Percentiles rank a stretch among this genome's conserved stretches.
phyloP scores from a whole-genome alignment of 2,113 vertebrate species.

The Myrmecophaga tridactyla region DNA sequence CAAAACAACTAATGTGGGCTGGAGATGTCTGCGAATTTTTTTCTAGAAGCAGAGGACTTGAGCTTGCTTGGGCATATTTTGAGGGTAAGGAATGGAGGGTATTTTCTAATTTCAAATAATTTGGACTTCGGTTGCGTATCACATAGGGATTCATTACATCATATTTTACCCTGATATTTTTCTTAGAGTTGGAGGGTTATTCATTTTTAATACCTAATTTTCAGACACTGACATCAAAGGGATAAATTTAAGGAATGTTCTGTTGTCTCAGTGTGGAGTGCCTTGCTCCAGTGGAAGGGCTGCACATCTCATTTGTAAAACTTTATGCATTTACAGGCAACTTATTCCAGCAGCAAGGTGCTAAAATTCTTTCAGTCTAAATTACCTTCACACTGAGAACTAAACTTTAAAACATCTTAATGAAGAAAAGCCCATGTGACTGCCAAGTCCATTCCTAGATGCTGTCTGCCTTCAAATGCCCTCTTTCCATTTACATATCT shows the following conservation, averaged over 20 bases:
- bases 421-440: slow-evolving; percentile 75
- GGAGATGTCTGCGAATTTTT: slow-evolving; percentile 22
- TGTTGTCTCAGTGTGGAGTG: slow-evolving; percentile 39
- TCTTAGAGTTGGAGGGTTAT: slow-evolving; percentile 59
- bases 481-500: slow-evolving; percentile 69
- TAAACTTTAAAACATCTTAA: slow-evolving; percentile 77
- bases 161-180: slow-evolving; percentile 77
- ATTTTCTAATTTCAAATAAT: slow-evolving; percentile 72
- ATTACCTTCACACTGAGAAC: slow-evolving; percentile 74
- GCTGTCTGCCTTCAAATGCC: slow-evolving; percentile 68
- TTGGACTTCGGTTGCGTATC: slow-evolving; percentile 74
- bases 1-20: background rate
- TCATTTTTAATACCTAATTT: slow-evolving; percentile 78
- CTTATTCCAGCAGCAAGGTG: slow-evolving; percentile 66
- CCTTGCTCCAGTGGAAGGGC: slow-evolving; percentile 38
- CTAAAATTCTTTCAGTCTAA: slow-evolving; percentile 77
- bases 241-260: slow-evolving; percentile 59
- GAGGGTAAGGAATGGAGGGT: slow-evolving; percentile 19
- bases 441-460: slow-evolving; percentile 45
- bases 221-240: slow-evolving; percentile 70
- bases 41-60: background rate
- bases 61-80: slow-evolving; percentile 21
- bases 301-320: slow-evolving; percentile 74
- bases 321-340: slow-evolving; percentile 39
- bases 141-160: slow-evolving; percentile 76